Evolutionary conservation across 1,140 invertebrate species (phyloP).

Genomic region (Eubasilissa regina): DNA sequence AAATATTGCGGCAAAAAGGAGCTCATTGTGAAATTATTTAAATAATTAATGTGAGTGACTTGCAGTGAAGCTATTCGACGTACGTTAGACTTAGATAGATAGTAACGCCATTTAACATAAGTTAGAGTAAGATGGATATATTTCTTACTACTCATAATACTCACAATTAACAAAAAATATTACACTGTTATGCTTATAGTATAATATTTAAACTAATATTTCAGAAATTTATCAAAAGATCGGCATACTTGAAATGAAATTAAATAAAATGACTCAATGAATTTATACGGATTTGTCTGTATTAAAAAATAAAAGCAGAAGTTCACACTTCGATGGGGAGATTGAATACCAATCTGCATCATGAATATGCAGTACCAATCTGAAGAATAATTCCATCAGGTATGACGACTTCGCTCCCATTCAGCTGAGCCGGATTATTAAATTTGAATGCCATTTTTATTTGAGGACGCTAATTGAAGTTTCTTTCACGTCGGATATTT

Average conservation of each 20-base stretch:
- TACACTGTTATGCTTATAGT: no score
- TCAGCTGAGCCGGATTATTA: conserved; percentile 16
- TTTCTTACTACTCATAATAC: no score
- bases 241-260: background rate
- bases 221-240: background rate
- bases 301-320: background rate
- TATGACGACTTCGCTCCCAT: background rate
- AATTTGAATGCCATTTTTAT: conserved; percentile 8
- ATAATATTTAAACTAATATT: background rate
- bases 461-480: conserved; percentile 10
- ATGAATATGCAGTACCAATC: conserved; percentile 28
- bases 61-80: no score
- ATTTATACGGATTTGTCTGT: background rate
- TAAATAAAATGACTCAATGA: background rate
- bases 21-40: no score
- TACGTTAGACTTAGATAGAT: no score
- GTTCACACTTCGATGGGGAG: background rate
- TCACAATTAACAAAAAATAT: no score
- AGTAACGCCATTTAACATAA: no score
- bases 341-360: conserved; percentile 22
- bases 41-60: no score
- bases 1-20: no score
- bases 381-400: conserved; percentile 35
- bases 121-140: no score
- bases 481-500: background rate